A percentile compares a stretch with the other conserved stretches of the same genome.
phyloP scores from a whole-genome alignment of 2,888 invertebrate genomes.

The Ephialtes manifestator region DNA sequence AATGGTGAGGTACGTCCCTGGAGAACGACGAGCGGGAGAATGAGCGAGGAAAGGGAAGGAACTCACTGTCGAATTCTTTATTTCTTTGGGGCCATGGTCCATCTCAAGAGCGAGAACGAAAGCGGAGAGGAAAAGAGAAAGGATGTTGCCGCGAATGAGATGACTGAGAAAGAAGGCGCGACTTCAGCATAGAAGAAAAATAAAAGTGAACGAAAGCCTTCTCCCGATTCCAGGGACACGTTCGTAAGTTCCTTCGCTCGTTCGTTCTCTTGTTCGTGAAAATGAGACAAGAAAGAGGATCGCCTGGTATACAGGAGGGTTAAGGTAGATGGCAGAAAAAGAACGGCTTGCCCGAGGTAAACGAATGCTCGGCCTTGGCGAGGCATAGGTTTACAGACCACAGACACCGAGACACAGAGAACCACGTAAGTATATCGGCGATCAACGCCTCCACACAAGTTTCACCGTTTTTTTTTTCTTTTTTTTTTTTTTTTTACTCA shows the following conservation, averaged over 20 bases:
- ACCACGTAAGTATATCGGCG: constrained; percentile 1
- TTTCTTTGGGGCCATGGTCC: constrained; percentile 44
- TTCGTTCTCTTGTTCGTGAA: constrained; percentile 35
- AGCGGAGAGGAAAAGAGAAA: no score
- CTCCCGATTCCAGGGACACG: constrained; percentile 65
- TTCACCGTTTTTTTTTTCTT: constrained; percentile 20
- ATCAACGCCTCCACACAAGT: constrained; percentile 35
- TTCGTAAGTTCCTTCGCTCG: constrained; percentile 12
- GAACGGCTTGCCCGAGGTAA: constrained; percentile 79
- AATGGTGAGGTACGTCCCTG: constrained; percentile 48
- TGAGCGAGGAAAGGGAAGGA: constrained; percentile 35
- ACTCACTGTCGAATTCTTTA: constrained; percentile 55
- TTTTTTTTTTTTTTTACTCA: not conserved
- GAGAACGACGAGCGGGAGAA: no score
- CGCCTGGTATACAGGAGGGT: constrained; percentile 17
- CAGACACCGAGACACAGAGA: constrained; percentile 37
- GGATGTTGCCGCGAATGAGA: constrained; percentile 60
- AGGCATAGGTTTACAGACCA: constrained; percentile 70
- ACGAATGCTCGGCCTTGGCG: constrained; percentile 82
- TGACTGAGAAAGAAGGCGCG: constrained; percentile 24
- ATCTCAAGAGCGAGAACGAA: constrained; percentile 48
- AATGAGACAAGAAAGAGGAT: constrained; percentile 59
- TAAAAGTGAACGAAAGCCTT: constrained; percentile 48
- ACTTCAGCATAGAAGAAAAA: constrained; percentile 30
- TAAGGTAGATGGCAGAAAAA: constrained; percentile 50